These are phyloP conservation scores for Luehdorfia chinensis DNA, from an alignment of 1,140 invertebrate species.

Conservation along the genomic window DNA sequence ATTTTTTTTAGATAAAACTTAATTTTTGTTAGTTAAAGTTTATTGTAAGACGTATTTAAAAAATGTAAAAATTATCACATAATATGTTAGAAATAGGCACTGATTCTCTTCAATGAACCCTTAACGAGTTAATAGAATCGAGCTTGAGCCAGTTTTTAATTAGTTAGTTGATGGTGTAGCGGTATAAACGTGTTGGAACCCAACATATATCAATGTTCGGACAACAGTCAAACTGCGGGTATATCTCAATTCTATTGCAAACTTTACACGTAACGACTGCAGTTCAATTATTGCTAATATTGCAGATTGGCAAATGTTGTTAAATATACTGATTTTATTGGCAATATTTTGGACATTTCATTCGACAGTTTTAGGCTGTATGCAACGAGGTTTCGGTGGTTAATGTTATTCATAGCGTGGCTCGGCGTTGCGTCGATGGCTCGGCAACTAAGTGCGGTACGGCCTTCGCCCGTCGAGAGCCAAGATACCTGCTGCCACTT, in stretches of 20 bases:
- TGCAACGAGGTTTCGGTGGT: conserved; percentile 38
- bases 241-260: no score
- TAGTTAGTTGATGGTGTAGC: conserved; percentile 14
- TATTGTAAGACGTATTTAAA: no score
- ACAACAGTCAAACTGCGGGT: no score
- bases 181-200: conserved; percentile 12
- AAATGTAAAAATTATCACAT: no score
- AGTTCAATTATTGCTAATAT: no score
- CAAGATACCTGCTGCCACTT: conserved; percentile 63
- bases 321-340: no score
- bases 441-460: conserved; percentile 25
- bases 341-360: no score
- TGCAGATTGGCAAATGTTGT: no score
- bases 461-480: conserved; percentile 58
- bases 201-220: background rate
- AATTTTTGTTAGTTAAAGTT: no score
- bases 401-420: conserved; percentile 51
- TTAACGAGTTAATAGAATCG: conserved; percentile 18
- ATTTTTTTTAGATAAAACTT: no score
- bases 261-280: no score
- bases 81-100: conserved; percentile 10
- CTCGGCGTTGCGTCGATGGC: conserved; percentile 24
- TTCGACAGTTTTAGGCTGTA: conserved; percentile 2
- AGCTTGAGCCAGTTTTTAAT: conserved; percentile 18
- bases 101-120: conserved; percentile 12